Evolutionary conservation across 2,888 invertebrate genomes (phyloP), one percentile per base, ranked within the genome.

Genomic region (Parnassius glacialis): DNA sequence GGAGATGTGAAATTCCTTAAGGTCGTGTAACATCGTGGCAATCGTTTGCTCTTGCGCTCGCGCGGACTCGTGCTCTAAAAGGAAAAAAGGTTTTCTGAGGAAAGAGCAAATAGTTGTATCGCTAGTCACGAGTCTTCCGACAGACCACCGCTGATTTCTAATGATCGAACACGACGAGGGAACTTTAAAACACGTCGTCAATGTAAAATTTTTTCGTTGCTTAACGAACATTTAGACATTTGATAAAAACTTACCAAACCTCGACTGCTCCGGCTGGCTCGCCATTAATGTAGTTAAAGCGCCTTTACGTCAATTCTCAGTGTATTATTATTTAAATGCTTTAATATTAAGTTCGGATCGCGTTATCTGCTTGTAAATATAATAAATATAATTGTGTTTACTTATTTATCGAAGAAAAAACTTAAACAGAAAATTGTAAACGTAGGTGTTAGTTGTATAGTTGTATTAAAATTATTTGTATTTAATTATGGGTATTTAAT

Each of bases 311-410:
- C 90, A 89, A 89, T 89, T 91, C 90, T 91, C 90, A 90, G 90
- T 90, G 90, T 90, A 90, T 90, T 89, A 90, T 89, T 85, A 90
- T 90, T 90, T 90, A 90, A 87, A 88, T 82, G 90, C 90, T 91
- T 90, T 83, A 89, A 75, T 85, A 74, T 79, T 83, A 85, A 87
- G 88, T 86, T 85, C 79, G 83, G 78, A 85, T 86, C 83, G 82
- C 84, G 86, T 89, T 90, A 87, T 87, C 79, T 84, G 91, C 90
- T 90, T 91, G 91, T 91, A 91, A 89, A 91, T 91, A 91, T 88
- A 85, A 84, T 85, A 81, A 56, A 83, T 81, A 59, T 52, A 62
- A 59, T 84, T 84, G 83, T 89, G 86, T 90, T 89, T 88, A 89
- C 87, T 90, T 91, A 90, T 90, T 91, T 91, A 91, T 91, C 87